Evolutionary conservation across 2,888 invertebrate genomes (phyloP).

Genomic region (Crioceris asparagi): DNA sequence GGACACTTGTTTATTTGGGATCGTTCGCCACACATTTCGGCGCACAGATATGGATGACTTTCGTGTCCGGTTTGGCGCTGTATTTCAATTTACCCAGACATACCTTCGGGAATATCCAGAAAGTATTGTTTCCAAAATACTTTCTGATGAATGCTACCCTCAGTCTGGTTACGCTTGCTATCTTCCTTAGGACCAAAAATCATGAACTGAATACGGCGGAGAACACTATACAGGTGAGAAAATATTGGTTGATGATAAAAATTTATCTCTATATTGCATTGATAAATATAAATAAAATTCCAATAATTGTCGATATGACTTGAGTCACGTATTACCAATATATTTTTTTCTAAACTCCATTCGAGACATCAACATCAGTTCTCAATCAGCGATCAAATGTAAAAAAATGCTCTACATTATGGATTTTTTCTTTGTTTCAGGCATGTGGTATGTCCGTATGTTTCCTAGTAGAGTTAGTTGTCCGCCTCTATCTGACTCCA

Average conservation of each 20-base stretch:
- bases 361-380: no score
- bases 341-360: no score
- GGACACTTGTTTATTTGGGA: constrained; percentile 61
- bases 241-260: no score
- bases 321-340: no score
- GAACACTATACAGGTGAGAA: constrained; percentile 42
- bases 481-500: constrained; percentile 66
- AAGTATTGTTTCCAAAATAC: constrained; percentile 77
- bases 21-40: constrained; percentile 76
- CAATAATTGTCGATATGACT: no score
- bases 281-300: no score
- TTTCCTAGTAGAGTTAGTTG: constrained; percentile 62
- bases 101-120: constrained; percentile 78
- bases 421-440: constrained; percentile 42
- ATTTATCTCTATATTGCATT: no score
- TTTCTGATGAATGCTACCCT: constrained; percentile 68
- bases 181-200: constrained; percentile 57
- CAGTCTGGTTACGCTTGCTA: constrained; percentile 60
- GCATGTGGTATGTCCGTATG: constrained; percentile 51
- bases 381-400: neutral
- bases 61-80: constrained; percentile 76
- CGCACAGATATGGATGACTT: constrained; percentile 88
- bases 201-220: constrained; percentile 39
- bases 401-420: neutral
- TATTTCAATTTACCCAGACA: constrained; percentile 80